These are phyloP conservation scores for Apomyelois bistriatella DNA, from an alignment of 2,888 invertebrate genomes.

Conservation along the genomic window DNA sequence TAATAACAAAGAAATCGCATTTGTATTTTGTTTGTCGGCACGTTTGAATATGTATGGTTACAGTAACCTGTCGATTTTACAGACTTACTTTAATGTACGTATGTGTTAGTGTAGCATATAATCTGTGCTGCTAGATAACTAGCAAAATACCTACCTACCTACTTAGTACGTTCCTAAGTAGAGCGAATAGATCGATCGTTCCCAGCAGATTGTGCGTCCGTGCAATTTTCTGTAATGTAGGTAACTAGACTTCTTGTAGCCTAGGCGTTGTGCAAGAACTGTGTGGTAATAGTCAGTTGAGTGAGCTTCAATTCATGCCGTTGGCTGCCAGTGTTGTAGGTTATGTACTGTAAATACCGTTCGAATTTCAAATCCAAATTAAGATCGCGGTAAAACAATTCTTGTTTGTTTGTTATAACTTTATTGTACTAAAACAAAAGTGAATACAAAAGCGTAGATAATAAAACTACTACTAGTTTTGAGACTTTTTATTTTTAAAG, in stretches of 20 bases:
- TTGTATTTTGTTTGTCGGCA: neutral
- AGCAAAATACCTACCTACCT: neutral
- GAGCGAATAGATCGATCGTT: constrained; percentile 8
- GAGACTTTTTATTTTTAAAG: no score
- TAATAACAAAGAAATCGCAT: neutral
- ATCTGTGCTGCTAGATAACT: neutral
- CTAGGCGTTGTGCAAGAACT: constrained; percentile 31
- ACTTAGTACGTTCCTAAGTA: constrained; percentile 1
- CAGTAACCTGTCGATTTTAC: neutral
- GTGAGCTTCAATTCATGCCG: constrained; percentile 20
- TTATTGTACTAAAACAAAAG: no score
- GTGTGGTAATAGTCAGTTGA: constrained; percentile 28
- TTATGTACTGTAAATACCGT: constrained; percentile 1
- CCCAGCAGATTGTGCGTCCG: constrained; percentile 24
- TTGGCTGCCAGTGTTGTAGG: constrained; percentile 21
- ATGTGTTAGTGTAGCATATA: no score
- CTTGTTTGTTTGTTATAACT: no score
- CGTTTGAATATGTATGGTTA: neutral
- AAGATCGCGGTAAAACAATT: neutral
- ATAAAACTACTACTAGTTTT: no score
- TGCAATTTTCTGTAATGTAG: constrained; percentile 29
- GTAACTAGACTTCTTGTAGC: constrained; percentile 29
- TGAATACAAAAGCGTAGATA: no score
- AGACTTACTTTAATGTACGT: neutral
- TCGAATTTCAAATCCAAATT: constrained; percentile 18